Evolutionary conservation across 2,888 invertebrate genomes (phyloP), one percentile per base, ranked within the genome.

Genomic region (Timema podura): DNA sequence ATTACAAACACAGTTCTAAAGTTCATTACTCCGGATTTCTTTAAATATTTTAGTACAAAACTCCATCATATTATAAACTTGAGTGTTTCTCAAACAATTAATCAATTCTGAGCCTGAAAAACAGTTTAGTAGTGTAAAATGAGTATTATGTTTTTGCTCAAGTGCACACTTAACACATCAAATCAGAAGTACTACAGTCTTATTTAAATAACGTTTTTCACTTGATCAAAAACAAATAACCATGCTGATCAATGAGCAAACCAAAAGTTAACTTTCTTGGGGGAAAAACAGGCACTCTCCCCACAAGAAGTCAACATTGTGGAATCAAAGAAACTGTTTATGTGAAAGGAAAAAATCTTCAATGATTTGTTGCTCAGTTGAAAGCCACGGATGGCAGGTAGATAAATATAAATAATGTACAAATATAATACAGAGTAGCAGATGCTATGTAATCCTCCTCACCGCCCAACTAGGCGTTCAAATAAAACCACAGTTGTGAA

Each of bases 331-430:
- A 47, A 48, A 66, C 48, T 51, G n/a, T n/a, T n/a, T n/a, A n/a
- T 48, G 66, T 65, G 57, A 57, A 68, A 30, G 30, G 54, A 65
- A 49, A 65, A 69, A 47, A 64, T 61, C 15, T 69, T 69, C 64
- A 64, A 61, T 71, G 68, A 59, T 66, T 68, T 68, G 68, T 65
- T 69, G 47, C 67, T 16, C 66, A 72, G 54, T 65, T 69, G 67
- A 68, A 68, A 71, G 68, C 70, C 72, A 72, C 67, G 66, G 65
- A 73, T 68, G 69, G 72, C 70, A n/a, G n/a, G n/a, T n/a, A n/a
- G n/a, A n/a, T 11, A 73, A 70, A 72, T 68, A 73, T 72, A 73
- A 73, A 72, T 73, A 74, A 74, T 74, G 73, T 73, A 73, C 73
- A 73, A 70, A 69, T 73, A 74, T 74, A 68, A 72, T 72, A 74